A percentile compares a stretch with the other conserved stretches of the same genome.
These are phyloP conservation scores for Anhinga rufa DNA, from an alignment of 2,113 vertebrate species.

Conservation along the genomic window DNA sequence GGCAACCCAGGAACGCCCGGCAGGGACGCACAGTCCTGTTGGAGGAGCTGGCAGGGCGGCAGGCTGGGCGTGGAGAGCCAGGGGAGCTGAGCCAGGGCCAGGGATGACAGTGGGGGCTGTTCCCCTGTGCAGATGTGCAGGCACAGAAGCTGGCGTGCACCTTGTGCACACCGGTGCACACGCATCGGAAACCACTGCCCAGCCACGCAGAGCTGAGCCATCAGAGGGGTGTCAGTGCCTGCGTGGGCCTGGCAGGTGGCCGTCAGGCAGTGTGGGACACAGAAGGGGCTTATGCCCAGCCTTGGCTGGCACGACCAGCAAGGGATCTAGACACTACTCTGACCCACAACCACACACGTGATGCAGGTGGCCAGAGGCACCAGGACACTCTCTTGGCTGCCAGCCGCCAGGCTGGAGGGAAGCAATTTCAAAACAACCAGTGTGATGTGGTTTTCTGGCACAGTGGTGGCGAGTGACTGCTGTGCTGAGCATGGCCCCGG, in stretches of 20 bases:
- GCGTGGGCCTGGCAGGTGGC: not conserved
- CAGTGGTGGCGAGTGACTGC: fast-evolving
- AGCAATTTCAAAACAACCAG: not conserved
- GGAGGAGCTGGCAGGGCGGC: not conserved
- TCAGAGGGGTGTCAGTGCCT: fast-evolving
- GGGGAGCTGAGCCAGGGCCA: not conserved
- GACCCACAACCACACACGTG: not conserved
- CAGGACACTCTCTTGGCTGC: fast-evolving
- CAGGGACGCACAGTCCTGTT: not conserved
- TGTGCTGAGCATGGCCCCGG: not conserved
- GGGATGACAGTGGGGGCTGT: fast-evolving
- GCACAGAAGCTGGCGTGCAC: not conserved
- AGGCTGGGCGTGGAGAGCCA: not conserved
- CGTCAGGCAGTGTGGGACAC: not conserved
- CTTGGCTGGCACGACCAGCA: not conserved
- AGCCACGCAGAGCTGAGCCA: not conserved
- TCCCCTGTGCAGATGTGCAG: not conserved
- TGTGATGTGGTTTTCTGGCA: fast-evolving
- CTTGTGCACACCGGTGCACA: not conserved
- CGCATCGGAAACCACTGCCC: not conserved
- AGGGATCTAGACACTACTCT: not conserved
- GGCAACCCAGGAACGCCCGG: fast-evolving
- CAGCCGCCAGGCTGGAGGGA: not conserved
- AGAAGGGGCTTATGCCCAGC: not conserved
- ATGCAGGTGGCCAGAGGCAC: not conserved